Percentiles rank a stretch among this genome's conserved stretches.
Evolutionary conservation across 1,140 invertebrate species (phyloP).

Genomic region (Arctopsyche grandis): DNA sequence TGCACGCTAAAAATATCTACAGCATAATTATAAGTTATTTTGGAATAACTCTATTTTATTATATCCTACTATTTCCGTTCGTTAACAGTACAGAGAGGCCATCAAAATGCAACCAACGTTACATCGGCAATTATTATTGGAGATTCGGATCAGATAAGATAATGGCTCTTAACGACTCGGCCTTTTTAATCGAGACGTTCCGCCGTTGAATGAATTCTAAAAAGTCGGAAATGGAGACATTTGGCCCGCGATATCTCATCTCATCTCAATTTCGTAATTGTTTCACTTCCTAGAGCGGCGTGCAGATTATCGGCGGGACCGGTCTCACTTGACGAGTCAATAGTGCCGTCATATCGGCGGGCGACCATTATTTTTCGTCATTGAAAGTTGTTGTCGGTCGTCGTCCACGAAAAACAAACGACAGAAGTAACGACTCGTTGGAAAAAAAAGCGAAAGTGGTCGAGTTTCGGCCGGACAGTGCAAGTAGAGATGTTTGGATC

Average conservation of each 20-base stretch:
- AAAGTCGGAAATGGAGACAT: slow-evolving; percentile 8
- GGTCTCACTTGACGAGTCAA: neutral
- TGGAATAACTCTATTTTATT: no score
- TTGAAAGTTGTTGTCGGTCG: slow-evolving; percentile 26
- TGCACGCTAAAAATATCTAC: neutral
- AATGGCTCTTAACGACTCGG: no score
- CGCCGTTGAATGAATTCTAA: no score
- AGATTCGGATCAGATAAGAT: no score
- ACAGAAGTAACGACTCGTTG: neutral
- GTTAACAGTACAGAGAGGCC: no score
- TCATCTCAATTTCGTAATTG: slow-evolving; percentile 6
- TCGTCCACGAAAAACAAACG: slow-evolving; percentile 1
- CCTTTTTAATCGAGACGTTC: no score
- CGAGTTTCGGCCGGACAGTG: neutral
- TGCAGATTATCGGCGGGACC: neutral
- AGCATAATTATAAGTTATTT: no score
- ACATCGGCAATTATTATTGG: no score
- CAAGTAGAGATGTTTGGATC: neutral
- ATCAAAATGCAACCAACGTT: no score
- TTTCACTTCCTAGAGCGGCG: neutral
- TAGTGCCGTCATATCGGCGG: neutral
- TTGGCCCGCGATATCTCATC: neutral
- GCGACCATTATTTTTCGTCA: slow-evolving; percentile 26
- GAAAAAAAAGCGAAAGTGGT: slow-evolving; percentile 30
- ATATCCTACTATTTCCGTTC: no score